A percentile compares a stretch with the other conserved stretches of the same genome.
Evolutionary conservation across 2,797 vertebrate genomes (phyloP).

Genomic region (Erithacus rubecula): DNA sequence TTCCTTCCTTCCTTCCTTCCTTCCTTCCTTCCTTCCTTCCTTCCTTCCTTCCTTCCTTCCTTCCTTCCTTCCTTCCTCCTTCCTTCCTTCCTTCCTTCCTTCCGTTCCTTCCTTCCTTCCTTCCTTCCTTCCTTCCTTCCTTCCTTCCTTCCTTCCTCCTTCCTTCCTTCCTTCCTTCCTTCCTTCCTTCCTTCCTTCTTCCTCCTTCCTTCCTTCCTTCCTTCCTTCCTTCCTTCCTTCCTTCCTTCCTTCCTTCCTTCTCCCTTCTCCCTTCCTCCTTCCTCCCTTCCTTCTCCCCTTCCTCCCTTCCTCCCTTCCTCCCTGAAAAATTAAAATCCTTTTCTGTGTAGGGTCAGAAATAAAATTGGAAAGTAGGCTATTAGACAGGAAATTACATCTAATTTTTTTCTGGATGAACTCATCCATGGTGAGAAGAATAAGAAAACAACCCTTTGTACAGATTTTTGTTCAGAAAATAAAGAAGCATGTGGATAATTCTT

Average conservation of each 20-base stretch:
- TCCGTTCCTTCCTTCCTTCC: too few relatives aligned
- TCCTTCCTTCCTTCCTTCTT: background rate
- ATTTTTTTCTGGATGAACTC: background rate
- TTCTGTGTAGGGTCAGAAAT: background rate
- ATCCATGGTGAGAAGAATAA: background rate
- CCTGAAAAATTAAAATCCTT: background rate
- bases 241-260: background rate
- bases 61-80: too few relatives aligned
- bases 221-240: too few relatives aligned
- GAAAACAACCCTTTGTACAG: background rate
- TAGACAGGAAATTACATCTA: background rate
- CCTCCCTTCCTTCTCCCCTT: too few relatives aligned
- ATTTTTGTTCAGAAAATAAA: background rate
- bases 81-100: too few relatives aligned
- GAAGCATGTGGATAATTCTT: background rate
- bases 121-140: rapidly evolving
- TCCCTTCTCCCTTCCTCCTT: too few relatives aligned
- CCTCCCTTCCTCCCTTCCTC: too few relatives aligned
- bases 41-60: background rate
- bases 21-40: too few relatives aligned
- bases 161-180: too few relatives aligned
- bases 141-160: too few relatives aligned
- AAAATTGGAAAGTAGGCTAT: background rate
- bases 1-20: too few relatives aligned
- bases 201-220: too few relatives aligned